Base-by-base conservation (phyloP, 2,888 invertebrate genomes). In the Yponomeuta evonymella region DNA sequence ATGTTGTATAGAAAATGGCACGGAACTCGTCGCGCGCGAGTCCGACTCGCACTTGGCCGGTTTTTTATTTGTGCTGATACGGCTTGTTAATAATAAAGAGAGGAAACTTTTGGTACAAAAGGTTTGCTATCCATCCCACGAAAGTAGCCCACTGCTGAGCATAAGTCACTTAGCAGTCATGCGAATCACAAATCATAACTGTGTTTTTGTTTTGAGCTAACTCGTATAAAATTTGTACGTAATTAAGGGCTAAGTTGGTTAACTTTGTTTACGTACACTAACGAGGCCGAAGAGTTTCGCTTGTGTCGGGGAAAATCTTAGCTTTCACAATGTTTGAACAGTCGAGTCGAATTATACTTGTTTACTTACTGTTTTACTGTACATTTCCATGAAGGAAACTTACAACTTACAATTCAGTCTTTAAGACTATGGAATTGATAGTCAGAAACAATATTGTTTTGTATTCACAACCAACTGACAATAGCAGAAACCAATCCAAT, bases 181-280 rank as follows among this genome's bases (percentile, higher is more conserved):
- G 36, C 36, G 36, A 36, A 36, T 36, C 43, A 43, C 5, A 43
- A 43, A 8, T 8, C 8, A 43, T 43, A 8, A 43, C 6, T 43
- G 9, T 43, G 43, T 43, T 43, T 8, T 8, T 43, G 43, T 43
- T 43, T 9, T 63, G 23, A 8, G 63, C 29, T 23, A 15, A 62
- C 30, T 15, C 66, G 36, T 36, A 66, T 66, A 66, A 66, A 66
- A 66, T 66, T 66, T 66, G 43, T 48, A 67, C 36, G 11, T 67
- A 48, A 67, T 67, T 48, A 67, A 33, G 67, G 48, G 10, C 65
- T 36, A 79, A 79, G 76, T 77, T 75, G 79, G 77, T 78, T 79
- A 79, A 76, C 74, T 76, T 73, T 81, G 80, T 83, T 82, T 81
- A 78, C 78, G 72, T 75, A 72, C 63, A 74, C 78, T 82, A 83